These are phyloP conservation scores for Copidosoma aretas DNA, from an alignment of 2,888 invertebrate genomes.

Conservation along the genomic window DNA sequence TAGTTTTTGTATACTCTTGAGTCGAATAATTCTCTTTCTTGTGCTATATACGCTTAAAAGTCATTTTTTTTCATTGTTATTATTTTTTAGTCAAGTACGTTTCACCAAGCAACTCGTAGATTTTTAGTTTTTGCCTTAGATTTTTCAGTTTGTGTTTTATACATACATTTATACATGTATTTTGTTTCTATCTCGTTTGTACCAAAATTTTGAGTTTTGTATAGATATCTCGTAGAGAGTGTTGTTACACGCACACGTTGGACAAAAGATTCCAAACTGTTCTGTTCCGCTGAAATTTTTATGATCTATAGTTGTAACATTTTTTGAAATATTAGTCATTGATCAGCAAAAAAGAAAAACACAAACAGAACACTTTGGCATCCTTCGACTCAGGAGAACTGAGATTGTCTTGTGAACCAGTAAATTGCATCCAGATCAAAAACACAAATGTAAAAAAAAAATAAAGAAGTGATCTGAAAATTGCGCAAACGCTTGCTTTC, in stretches of 20 bases:
- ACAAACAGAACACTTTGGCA: slow-evolving; percentile 9
- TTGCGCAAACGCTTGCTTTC: slow-evolving; percentile 58
- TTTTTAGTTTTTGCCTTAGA: slow-evolving; percentile 23
- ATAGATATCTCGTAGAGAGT: slow-evolving; percentile 31
- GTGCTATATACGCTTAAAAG: too few species aligned
- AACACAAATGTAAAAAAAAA: slow-evolving; percentile 28
- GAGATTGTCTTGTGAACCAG: slow-evolving; percentile 8
- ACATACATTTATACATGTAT: too few species aligned
- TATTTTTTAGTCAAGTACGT: slow-evolving; percentile 39
- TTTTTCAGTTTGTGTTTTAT: slow-evolving; percentile 18
- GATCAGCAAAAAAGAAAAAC: neutral
- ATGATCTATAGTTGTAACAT: neutral
- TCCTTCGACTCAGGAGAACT: slow-evolving; percentile 12
- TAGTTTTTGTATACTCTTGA: slow-evolving; percentile 1
- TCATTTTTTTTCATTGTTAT: neutral
- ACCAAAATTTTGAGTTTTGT: slow-evolving; percentile 32
- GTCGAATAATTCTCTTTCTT: slow-evolving; percentile 2
- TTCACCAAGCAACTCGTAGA: slow-evolving; percentile 30
- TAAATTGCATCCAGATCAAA: slow-evolving; percentile 35
- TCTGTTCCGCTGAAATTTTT: neutral
- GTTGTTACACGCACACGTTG: slow-evolving; percentile 26
- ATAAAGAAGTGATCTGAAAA: slow-evolving; percentile 48
- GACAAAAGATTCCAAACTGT: slow-evolving; percentile 26
- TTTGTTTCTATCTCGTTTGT: slow-evolving; percentile 41
- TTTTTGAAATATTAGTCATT: slow-evolving; percentile 4